Evolutionary conservation across 2,888 invertebrate genomes (phyloP).

Genomic region (Tolmerus cingulatus): DNA sequence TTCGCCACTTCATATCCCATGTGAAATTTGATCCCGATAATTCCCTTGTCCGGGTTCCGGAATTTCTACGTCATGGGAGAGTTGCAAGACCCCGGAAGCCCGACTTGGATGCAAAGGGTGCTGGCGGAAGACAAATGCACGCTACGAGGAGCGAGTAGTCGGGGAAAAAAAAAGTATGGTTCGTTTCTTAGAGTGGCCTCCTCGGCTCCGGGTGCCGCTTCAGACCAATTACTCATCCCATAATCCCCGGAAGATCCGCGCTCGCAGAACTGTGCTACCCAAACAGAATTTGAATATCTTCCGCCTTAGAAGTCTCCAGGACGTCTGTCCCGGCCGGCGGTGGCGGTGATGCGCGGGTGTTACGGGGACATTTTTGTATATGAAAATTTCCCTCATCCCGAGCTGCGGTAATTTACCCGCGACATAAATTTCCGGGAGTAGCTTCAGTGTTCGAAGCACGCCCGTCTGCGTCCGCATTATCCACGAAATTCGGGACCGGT

Average conservation of each 20-base stretch:
- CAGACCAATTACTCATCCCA: conserved; percentile 50
- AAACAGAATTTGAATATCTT: conserved; percentile 5
- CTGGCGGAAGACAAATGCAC: neutral
- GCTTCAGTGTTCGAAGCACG: neutral
- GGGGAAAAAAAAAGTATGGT: neutral
- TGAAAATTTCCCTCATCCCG: neutral
- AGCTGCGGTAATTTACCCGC: neutral
- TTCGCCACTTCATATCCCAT: neutral
- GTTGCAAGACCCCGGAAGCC: neutral
- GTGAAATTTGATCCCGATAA: neutral
- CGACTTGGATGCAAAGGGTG: neutral
- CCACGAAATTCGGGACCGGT: neutral
- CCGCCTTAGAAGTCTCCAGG: neutral
- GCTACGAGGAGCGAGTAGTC: neutral
- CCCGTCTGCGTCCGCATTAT: neutral
- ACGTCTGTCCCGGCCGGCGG: neutral
- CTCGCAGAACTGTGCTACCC: neutral
- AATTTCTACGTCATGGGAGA: conserved; percentile 23
- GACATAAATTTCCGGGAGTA: conserved; percentile 7
- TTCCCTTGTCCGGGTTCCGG: neutral
- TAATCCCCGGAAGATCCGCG: conserved; percentile 47
- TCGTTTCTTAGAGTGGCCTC: conserved; percentile 20
- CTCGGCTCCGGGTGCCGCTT: neutral
- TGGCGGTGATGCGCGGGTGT: neutral
- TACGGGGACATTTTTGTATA: neutral